A percentile compares a stretch with the other conserved stretches of the same genome.
phyloP scores from a whole-genome alignment of 2,888 invertebrate species.

The Lycophotia porphyrea region DNA sequence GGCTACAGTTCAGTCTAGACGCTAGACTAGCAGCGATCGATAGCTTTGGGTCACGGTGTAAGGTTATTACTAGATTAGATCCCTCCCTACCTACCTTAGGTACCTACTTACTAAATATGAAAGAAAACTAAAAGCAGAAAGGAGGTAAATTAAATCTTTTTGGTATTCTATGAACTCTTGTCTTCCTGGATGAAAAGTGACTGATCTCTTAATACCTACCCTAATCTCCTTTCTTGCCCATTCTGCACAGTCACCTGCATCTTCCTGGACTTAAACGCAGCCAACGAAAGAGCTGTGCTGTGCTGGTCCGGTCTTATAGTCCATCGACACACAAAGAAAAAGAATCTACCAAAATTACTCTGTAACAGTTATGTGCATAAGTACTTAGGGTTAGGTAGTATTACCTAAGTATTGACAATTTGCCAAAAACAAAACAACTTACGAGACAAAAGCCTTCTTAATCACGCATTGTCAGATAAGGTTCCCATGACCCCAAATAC shows the following conservation, averaged over 20 bases:
- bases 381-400: not conserved
- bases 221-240: not conserved
- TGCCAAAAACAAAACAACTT: conserved; percentile 7
- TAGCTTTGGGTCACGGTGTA: conserved; percentile 35
- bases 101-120: not conserved
- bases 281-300: not conserved
- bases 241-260: not conserved
- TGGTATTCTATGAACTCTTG: not conserved
- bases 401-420: not conserved
- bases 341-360: not conserved
- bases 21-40: conserved; percentile 49
- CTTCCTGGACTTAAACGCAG: not conserved
- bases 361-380: not conserved
- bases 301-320: too few species aligned
- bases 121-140: not conserved
- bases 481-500: conserved; percentile 53
- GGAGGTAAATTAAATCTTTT: not conserved
- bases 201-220: not conserved
- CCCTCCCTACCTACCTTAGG: not conserved
- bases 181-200: not conserved
- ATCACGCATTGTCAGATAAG: conserved; percentile 16
- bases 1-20: conserved; percentile 45
- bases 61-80: not conserved
- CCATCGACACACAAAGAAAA: not conserved
- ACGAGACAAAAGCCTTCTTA: not conserved